phyloP scores from a whole-genome alignment of 2,888 invertebrate species.

The Ennomos erosarius region DNA sequence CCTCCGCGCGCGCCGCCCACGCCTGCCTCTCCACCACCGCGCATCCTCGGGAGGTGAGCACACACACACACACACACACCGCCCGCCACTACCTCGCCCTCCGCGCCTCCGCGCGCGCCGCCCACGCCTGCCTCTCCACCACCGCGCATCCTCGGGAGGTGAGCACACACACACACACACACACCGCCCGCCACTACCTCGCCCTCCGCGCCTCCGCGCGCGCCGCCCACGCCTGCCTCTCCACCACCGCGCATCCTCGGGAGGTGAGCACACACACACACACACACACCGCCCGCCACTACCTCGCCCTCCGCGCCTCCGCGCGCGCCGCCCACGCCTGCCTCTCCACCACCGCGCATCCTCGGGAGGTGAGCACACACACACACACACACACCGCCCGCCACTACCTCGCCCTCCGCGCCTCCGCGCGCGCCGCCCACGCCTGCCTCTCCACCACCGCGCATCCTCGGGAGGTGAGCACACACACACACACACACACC shows the following conservation, averaged over 20 bases:
- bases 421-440: slow-evolving; percentile 84
- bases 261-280: slow-evolving; percentile 80
- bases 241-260: slow-evolving; percentile 90
- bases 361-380: slow-evolving; percentile 86
- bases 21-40: slow-evolving; percentile 92
- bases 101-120: slow-evolving; percentile 75
- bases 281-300: slow-evolving; percentile 91
- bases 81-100: slow-evolving; percentile 90
- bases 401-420: slow-evolving; percentile 89
- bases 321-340: slow-evolving; percentile 89
- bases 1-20: slow-evolving; percentile 84
- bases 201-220: slow-evolving; percentile 81
- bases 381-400: slow-evolving; percentile 86
- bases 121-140: slow-evolving; percentile 93
- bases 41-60: slow-evolving; percentile 89
- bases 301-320: slow-evolving; percentile 85
- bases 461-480: slow-evolving; percentile 89
- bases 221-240: slow-evolving; percentile 91
- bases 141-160: slow-evolving; percentile 91
- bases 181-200: slow-evolving; percentile 91
- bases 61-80: slow-evolving; percentile 73
- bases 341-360: slow-evolving; percentile 90
- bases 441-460: slow-evolving; percentile 92
- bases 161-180: slow-evolving; percentile 45
- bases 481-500: slow-evolving; percentile 73